These are phyloP conservation scores for Crocidura indochinensis DNA, from an alignment of 2,797 vertebrate species.

Conservation along the genomic window DNA sequence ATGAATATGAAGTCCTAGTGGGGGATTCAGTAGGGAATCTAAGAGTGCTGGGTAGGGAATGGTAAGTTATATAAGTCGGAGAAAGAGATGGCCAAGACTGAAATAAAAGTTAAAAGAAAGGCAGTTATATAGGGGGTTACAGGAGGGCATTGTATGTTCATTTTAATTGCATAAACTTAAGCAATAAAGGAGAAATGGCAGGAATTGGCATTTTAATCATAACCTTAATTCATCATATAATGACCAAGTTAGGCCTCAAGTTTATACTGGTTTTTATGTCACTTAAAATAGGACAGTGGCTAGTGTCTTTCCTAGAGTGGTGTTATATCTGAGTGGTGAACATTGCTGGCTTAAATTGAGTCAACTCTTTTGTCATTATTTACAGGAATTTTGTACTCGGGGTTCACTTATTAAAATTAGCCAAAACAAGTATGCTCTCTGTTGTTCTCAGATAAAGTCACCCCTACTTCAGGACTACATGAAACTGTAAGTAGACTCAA, in stretches of 20 bases:
- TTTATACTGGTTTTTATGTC: neutral
- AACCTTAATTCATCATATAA: constrained; percentile 21
- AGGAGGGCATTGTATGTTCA: too few relatives aligned
- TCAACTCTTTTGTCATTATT: constrained; percentile 69
- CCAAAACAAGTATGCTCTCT: constrained; percentile 88
- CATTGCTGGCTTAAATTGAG: constrained; percentile 55
- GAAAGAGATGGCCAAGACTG: neutral
- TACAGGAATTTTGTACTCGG: constrained; percentile 90
- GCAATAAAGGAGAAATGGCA: neutral
- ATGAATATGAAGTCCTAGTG: neutral
- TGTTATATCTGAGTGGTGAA: constrained; percentile 8
- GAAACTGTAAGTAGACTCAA: constrained; percentile 87
- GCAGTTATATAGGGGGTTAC: too few relatives aligned
- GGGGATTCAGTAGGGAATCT: neutral
- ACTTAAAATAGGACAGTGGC: neutral
- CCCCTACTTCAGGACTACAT: constrained; percentile 79
- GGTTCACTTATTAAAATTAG: constrained; percentile 92
- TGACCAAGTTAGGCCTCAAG: neutral
- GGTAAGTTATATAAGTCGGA: neutral
- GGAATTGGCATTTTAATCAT: neutral
- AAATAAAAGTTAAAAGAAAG: neutral
- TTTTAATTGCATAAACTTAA: neutral
- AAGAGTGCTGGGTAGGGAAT: neutral
- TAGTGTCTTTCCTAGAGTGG: neutral
- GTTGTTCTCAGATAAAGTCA: constrained; percentile 90